A percentile compares a stretch with the other conserved stretches of the same genome.
Conservation (phyloP, 2,113 vertebrate species). For the Menura novaehollandiae region DNA sequence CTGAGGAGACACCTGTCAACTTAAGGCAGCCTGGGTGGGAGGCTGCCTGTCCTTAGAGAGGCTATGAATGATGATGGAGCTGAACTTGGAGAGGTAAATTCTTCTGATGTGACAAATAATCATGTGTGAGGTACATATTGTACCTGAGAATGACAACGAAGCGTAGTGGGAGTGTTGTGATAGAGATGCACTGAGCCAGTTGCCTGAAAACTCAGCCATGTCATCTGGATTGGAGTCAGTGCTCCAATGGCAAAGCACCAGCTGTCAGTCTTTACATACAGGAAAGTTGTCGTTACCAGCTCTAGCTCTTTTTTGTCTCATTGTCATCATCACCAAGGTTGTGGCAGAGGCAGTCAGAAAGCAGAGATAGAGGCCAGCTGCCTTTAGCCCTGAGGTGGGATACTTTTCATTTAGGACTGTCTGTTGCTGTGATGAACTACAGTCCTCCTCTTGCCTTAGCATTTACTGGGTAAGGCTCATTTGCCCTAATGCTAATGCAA, state of each 20-base stretch:
- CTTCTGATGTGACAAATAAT: slow-evolving; percentile 2
- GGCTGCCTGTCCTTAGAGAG: neutral
- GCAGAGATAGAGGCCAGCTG: neutral
- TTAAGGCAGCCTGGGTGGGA: neutral
- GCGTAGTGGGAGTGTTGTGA: neutral
- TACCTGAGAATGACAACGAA: neutral
- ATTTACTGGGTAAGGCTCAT: neutral
- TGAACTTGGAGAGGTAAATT: neutral
- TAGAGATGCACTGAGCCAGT: neutral
- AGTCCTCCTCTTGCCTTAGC: neutral
- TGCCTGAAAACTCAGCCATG: neutral
- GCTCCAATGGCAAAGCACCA: neutral
- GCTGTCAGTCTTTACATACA: neutral
- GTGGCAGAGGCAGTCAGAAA: neutral
- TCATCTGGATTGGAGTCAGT: neutral
- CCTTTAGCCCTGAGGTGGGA: neutral
- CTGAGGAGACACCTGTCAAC: neutral
- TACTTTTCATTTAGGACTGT: neutral
- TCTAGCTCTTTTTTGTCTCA: neutral
- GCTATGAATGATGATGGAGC: neutral
- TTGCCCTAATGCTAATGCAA: neutral
- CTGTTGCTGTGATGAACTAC: neutral
- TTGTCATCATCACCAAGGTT: fast-evolving
- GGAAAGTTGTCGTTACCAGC: neutral
- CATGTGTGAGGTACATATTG: neutral